Evolutionary conservation across 2,888 invertebrate genomes (phyloP), one percentile per base, ranked within the genome.

Genomic region (Atethmia centrago): DNA sequence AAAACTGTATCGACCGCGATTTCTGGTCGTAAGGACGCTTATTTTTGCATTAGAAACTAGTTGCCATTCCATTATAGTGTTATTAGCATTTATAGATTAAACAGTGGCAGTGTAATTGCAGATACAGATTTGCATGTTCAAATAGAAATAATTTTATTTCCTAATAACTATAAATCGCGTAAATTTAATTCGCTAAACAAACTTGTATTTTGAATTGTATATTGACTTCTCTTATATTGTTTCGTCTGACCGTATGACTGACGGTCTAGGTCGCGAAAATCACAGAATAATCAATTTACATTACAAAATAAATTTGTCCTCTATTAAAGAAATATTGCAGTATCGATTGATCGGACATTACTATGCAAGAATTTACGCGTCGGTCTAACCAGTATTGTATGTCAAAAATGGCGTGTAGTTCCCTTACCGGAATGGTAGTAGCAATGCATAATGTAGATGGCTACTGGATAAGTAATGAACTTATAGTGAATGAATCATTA

Each of bases 321-420:
- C 40, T 16, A 79, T 74, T 58, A 67, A 74, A 67, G 69, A 79
- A 71, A n/a, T 42, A 58, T 79, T 68, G 59, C 59, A 64, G 58
- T 73, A 62, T 74, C 58, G 74, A 53, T 71, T 62, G 58, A 67
- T 71, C 59, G 42, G 58, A 55, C 72, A 82, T 86, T 86, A 82
- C 49, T 86, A 86, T 88, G 85, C 87, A 88, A 87, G 84, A 87
- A 88, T 88, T 77, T 80, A 81, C 81, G 79, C 73, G 78, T 74
- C 71, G 66, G 65, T 51, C 74, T 70, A 55, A 80, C 51, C 64
- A 71, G 83, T 79, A 90, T 90, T 90, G 90, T 90, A 56, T 86
- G 68, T 76, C 88, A 72, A 83, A 87, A 76, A 88, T 83, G 89
- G 90, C 63, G 68, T 58, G 66, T 71, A 71, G 82, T 84, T 84